Evolutionary conservation across 1,140 invertebrate genomes (phyloP), one percentile per base, ranked within the genome.

Genomic region (Neodiprion fabricii): DNA sequence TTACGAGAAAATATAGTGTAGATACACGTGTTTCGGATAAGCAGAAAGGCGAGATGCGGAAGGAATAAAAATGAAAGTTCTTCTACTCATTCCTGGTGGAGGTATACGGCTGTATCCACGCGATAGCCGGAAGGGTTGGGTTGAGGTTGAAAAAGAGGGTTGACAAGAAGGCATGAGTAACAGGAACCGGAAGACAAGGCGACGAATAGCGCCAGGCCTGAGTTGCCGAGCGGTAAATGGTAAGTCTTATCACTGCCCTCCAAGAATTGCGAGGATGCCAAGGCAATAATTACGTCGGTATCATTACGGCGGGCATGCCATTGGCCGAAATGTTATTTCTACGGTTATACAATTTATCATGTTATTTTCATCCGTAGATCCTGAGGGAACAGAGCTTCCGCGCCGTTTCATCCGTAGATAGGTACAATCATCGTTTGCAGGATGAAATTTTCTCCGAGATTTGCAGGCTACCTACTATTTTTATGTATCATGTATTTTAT

Each of bases 231-330:
- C 53, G 9, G 53, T 61, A 61, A 61, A 61, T 61, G 53, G 3
- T 61, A 61, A 61, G 9, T 61, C 53, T 61, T 61, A 61, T 61
- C 53, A 61, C 11, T 61, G 53, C 53, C n/a, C n/a, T 61, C n/a
- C 53, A 61, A 61, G 53, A 61, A 61, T 61, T 17, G 9, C 11
- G 4, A 61, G n/a, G 5, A 61, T 61, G 1, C 53, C 53, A 17
- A 9, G 11, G n/a, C 53, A 12, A 17, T 61, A 61, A 61, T 61
- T 61, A 61, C 53, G n/a, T 17, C 53, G 53, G 53, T 17, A 61
- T 61, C n/a, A 61, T 61, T 61, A 12, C n/a, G 11, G n/a, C 53
- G 53, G 53, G 11, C n/a, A 14, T 17, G 53, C 53, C 11, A 61
- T 61, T 9, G 28, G 28, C 28, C 28, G 28, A 40, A 40, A 40